These are phyloP conservation scores for Gallinago jamesoni DNA, from an alignment of 2,113 vertebrate species.

Conservation along the genomic window DNA sequence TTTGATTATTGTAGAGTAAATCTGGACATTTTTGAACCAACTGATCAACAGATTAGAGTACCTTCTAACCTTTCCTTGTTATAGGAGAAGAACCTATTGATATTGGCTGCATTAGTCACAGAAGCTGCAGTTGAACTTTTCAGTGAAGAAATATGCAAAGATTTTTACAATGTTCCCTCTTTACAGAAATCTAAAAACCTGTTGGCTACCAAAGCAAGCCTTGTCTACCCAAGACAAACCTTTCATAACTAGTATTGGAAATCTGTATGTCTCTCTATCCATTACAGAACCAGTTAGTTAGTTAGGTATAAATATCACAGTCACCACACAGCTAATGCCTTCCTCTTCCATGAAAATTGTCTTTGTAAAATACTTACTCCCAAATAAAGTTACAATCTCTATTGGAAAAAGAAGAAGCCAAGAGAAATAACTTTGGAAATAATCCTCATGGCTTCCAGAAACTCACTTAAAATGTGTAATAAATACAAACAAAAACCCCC, in stretches of 20 bases:
- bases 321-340: background rate
- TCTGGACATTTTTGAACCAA: background rate
- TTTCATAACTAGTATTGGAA: background rate
- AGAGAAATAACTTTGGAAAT: background rate
- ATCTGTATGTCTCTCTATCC: background rate
- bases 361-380: background rate
- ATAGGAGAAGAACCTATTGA: background rate
- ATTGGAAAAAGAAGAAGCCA: background rate
- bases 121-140: background rate
- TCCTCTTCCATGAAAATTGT: background rate
- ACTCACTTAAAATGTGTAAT: background rate
- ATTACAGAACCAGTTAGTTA: background rate
- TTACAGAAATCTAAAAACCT: background rate
- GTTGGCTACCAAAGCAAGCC: background rate
- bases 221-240: background rate
- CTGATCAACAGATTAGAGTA: background rate
- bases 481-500: fast-evolving
- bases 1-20: background rate
- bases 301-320: background rate
- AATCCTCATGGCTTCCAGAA: background rate
- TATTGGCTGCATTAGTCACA: background rate
- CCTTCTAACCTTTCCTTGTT: background rate
- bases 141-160: background rate
- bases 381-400: background rate
- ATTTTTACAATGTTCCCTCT: background rate